These are phyloP conservation scores for Conopomorpha cramerella DNA, from an alignment of 1,140 invertebrate genomes.

Conservation along the genomic window DNA sequence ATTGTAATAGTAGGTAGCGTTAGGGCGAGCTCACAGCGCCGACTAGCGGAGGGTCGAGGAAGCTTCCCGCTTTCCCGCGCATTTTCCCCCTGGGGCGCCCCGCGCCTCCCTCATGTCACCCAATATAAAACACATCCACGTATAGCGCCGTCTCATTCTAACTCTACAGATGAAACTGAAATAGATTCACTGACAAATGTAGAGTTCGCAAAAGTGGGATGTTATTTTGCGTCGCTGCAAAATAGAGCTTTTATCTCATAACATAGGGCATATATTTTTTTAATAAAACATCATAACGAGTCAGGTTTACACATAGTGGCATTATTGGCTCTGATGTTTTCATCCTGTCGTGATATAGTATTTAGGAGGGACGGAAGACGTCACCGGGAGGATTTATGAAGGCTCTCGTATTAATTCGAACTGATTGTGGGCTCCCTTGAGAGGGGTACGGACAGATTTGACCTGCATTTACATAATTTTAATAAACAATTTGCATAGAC, in stretches of 20 bases:
- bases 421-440: slow-evolving; percentile 27
- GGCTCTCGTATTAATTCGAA: slow-evolving; percentile 46
- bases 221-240: slow-evolving; percentile 46
- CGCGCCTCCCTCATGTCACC: no score
- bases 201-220: no score
- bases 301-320: slow-evolving; percentile 26
- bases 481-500: no score
- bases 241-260: slow-evolving; percentile 50
- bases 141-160: no score
- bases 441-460: slow-evolving; percentile 13
- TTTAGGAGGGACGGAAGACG: slow-evolving; percentile 44
- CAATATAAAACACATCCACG: no score
- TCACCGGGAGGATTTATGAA: slow-evolving; percentile 46
- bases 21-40: slow-evolving; percentile 43
- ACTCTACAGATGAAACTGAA: no score
- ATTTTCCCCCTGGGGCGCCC: slow-evolving; percentile 21
- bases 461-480: slow-evolving; percentile 11
- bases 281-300: slow-evolving; percentile 24
- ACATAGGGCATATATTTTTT: slow-evolving; percentile 47
- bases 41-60: slow-evolving; percentile 42
- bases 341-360: slow-evolving; percentile 55
- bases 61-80: slow-evolving; percentile 22
- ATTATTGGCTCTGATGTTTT: slow-evolving; percentile 53
- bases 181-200: no score
- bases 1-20: slow-evolving; percentile 34